Percentiles rank a stretch among this genome's conserved stretches.
Conservation (phyloP, 2,797 vertebrate species). For the Spondyliosoma cantharus region DNA sequence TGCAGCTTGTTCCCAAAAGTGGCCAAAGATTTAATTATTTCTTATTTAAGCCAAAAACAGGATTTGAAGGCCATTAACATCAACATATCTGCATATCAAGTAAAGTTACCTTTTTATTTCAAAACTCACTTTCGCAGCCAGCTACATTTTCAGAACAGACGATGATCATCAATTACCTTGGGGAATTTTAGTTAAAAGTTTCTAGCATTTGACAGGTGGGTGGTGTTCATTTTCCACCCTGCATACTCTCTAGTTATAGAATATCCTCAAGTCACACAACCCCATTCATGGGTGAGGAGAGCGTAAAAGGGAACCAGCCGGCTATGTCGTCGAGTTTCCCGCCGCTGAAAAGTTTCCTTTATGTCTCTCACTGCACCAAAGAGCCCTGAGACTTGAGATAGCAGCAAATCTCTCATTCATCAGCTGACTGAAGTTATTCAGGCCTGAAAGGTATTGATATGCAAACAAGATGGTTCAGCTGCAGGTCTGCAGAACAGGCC, state of each 20-base stretch:
- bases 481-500: constrained; percentile 79
- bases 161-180: constrained; percentile 17
- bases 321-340: constrained; percentile 68
- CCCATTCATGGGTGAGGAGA: constrained; percentile 63
- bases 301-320: constrained; percentile 53
- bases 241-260: constrained; percentile 54
- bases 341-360: constrained; percentile 84
- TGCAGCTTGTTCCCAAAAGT: neutral
- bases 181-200: constrained; percentile 7
- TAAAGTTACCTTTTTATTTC: neutral
- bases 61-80: neutral
- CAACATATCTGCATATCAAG: neutral
- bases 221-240: constrained; percentile 61
- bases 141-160: constrained; percentile 13
- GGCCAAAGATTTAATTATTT: neutral
- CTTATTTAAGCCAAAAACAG: neutral
- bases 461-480: constrained; percentile 83
- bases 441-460: constrained; percentile 87
- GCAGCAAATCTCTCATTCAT: constrained; percentile 85
- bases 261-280: constrained; percentile 65
- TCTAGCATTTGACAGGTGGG: constrained; percentile 28
- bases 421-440: constrained; percentile 90
- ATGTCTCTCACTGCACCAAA: constrained; percentile 75
- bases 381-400: constrained; percentile 82
- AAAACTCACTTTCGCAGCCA: constrained; percentile 3